Evolutionary conservation across 2,113 vertebrate genomes (phyloP), one percentile per base, ranked within the genome.

Genomic region (Pterocles burchelli): DNA sequence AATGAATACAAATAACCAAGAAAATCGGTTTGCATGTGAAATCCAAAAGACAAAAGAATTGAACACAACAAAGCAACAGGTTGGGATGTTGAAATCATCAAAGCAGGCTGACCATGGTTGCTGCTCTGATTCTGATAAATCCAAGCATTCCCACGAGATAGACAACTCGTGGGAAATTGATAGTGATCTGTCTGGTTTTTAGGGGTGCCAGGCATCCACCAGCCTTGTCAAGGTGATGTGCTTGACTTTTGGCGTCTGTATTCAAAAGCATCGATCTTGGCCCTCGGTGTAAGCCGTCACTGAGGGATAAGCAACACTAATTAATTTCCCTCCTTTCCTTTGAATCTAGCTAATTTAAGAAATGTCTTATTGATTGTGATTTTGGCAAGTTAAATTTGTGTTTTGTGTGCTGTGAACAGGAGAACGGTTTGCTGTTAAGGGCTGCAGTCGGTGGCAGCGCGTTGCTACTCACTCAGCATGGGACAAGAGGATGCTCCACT

Each of bases 281-380:
- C 33, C n/a, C 82, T 75, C 33, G 19, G 84, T 12, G 21, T 41
- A 25, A 77, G 36, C 68, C 15, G 43, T 77, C 38, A 28, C 48
- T 29, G 66, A 52, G 77, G 62, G 48, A 82, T 75, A 89, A 88
- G 61, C 70, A 75, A 57, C 26, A 1, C 48, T 89, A 85, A 93
- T 89, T 89, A 92, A 89, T 89, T 85, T 87, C 87, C 48, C 61
- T 87, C 52, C 0, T 87, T 89, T 87, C 89, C 58, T 63, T 62
- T 72, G 66, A 57, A 91, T 68, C 54, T 36, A 57, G 21, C 38
- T 81, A 85, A 81, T 89, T 89, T 85, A 57, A 95, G 80, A 92
- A 93, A 75, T 33, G 52, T 8, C 87, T 65, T 85, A 57, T 52
- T 57, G 81, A 75, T 41, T 78, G 57, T 31, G 65, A 75, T 75